Evolutionary conservation across 1,140 invertebrate species (phyloP).

Genomic region (Acromyrmex echinatior): DNA sequence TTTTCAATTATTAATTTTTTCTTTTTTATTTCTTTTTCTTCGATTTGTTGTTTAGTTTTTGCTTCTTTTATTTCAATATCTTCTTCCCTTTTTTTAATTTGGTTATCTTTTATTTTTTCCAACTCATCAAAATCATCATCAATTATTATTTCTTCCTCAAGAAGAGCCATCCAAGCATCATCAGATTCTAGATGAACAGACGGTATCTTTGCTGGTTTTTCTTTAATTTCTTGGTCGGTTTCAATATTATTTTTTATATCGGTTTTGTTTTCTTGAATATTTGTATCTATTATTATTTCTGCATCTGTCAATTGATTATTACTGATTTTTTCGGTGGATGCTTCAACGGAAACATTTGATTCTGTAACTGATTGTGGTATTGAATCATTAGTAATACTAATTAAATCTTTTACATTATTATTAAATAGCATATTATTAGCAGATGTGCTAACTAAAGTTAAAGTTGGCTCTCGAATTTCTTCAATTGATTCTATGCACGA

Average conservation of each 20-base stretch:
- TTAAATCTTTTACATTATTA: constrained; percentile 1
- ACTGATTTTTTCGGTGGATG: background rate
- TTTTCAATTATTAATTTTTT: background rate
- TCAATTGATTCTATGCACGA: background rate
- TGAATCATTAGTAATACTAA: background rate
- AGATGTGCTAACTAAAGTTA: background rate
- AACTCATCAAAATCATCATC: constrained; percentile 70
- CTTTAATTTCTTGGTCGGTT: constrained; percentile 73
- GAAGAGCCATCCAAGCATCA: constrained; percentile 86
- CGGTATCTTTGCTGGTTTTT: constrained; percentile 61
- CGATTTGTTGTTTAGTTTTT: background rate
- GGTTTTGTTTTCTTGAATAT: background rate
- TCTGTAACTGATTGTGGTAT: background rate
- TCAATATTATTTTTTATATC: constrained; percentile 72
- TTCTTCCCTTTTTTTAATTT: background rate
- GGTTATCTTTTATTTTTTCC: background rate
- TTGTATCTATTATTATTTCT: background rate
- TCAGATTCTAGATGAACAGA: constrained; percentile 83
- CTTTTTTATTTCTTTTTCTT: background rate
- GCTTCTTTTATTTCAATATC: background rate
- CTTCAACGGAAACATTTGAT: background rate
- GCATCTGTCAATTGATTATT: background rate
- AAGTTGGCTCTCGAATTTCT: background rate
- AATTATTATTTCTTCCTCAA: constrained; percentile 86
- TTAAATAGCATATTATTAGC: background rate